These are phyloP conservation scores for Pristionchus exspectatus DNA, from an alignment of 2,888 invertebrate genomes.

Conservation along the genomic window DNA sequence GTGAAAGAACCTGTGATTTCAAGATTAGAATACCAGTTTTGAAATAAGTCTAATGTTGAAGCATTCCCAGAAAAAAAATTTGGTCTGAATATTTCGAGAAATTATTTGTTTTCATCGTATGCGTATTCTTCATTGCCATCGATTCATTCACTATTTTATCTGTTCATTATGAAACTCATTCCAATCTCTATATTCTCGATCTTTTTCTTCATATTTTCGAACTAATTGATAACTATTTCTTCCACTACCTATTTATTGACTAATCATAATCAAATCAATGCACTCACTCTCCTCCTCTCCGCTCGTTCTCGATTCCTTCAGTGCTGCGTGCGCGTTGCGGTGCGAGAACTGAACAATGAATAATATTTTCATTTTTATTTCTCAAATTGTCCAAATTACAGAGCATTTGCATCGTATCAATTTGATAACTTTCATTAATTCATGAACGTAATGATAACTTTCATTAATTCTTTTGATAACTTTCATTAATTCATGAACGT, in stretches of 20 bases:
- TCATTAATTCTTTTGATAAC: too few relatives aligned
- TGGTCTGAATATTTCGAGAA: too few relatives aligned
- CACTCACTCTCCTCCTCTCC: slow-evolving; percentile 39
- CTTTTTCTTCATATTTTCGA: too few relatives aligned
- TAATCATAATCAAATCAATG: neutral
- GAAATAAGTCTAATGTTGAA: too few relatives aligned
- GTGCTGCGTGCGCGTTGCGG: neutral
- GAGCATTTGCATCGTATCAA: too few relatives aligned
- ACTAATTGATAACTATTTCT: neutral
- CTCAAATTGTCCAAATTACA: neutral
- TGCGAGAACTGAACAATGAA: slow-evolving; percentile 13
- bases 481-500: too few relatives aligned
- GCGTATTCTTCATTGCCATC: neutral
- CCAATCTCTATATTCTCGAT: too few relatives aligned
- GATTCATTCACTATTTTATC: neutral
- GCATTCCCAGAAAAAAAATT: too few relatives aligned
- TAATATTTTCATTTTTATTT: too few relatives aligned
- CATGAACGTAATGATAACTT: too few relatives aligned
- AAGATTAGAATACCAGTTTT: neutral
- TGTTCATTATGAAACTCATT: neutral
- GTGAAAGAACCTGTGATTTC: slow-evolving; percentile 19
- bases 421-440: too few relatives aligned
- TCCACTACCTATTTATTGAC: neutral
- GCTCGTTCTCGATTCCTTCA: slow-evolving; percentile 44
- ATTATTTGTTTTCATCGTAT: too few relatives aligned